Evolutionary conservation across 2,797 vertebrate species (phyloP), one percentile per base, ranked within the genome.

Genomic region (Pseudocheirus occidentalis): DNA sequence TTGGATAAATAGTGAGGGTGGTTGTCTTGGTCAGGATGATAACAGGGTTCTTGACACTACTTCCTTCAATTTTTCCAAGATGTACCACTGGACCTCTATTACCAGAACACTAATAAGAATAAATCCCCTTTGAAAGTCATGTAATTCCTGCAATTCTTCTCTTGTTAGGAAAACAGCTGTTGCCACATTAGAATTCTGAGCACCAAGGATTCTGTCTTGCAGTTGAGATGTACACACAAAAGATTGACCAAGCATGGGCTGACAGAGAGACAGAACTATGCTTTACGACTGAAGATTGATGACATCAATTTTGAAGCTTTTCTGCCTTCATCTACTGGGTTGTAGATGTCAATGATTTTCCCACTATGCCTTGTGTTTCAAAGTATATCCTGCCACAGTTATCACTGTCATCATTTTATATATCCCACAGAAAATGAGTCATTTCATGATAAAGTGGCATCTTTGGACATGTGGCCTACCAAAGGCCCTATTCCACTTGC

Each of bases 241-340:
- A 97, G 90, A 92, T 6, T 55, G 95, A 56, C 92, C 96, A 95
- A 95, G 97, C 95, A 57, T n/a, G 66, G 95, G 93, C 95, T 97
- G 96, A 96, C 97, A 98, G 96, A 93, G 53, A 95, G 96, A 96
- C 92, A 94, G 95, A 96, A 81, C 93, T 94, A 81, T 57, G 87
- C 52, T 95, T 97, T 97, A 93, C 93, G 94, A 92, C 81, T 95
- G 93, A 98, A 98, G 98, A 98, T 93, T 92, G 97, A 98, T 96
- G 96, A 95, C 92, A 98, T 98, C 94, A 90, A 96, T 98, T 98
- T 92, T 96, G 97, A 98, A 98, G 97, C 81, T 97, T 96, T 98
- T 98, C 97, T 97, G 96, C 97, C 96, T 98, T 97, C 96, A 95
- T 96, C 95, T 97, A 96, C 95, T 91, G 96, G 94, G 95, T 95